Evolutionary conservation across 1,140 invertebrate genomes (phyloP).

Genomic region (Geopemphigus sp.): DNA sequence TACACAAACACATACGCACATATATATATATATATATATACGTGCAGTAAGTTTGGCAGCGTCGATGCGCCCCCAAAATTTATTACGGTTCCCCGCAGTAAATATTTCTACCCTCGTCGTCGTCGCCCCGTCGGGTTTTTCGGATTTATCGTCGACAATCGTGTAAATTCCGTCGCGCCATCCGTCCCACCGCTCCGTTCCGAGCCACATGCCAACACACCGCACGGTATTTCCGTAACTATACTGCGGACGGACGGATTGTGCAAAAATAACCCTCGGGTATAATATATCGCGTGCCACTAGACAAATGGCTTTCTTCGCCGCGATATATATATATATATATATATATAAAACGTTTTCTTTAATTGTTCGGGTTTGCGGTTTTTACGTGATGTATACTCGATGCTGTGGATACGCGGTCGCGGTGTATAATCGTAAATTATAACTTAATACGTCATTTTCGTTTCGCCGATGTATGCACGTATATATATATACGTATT

Average conservation of each 20-base stretch:
- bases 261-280: slow-evolving; percentile 35
- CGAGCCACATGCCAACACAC: neutral
- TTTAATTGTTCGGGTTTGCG: slow-evolving; percentile 30
- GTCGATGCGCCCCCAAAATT: slow-evolving; percentile 22
- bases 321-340: neutral
- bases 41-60: slow-evolving; percentile 4
- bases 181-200: too few species aligned
- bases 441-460: too few species aligned
- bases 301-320: slow-evolving; percentile 29
- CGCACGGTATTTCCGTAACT: slow-evolving; percentile 28
- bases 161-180: slow-evolving; percentile 17
- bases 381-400: too few species aligned
- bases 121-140: slow-evolving; percentile 38
- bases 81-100: slow-evolving; percentile 40
- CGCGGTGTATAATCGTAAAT: too few species aligned
- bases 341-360: slow-evolving; percentile 4
- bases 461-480: too few species aligned
- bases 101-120: slow-evolving; percentile 44
- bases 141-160: slow-evolving; percentile 39
- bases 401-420: too few species aligned
- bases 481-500: too few species aligned
- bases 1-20: neutral
- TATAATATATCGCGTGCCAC: neutral
- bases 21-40: neutral
- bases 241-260: neutral